Evolutionary conservation across 2,888 invertebrate genomes (phyloP).

Genomic region (Candidula unifasciata): DNA sequence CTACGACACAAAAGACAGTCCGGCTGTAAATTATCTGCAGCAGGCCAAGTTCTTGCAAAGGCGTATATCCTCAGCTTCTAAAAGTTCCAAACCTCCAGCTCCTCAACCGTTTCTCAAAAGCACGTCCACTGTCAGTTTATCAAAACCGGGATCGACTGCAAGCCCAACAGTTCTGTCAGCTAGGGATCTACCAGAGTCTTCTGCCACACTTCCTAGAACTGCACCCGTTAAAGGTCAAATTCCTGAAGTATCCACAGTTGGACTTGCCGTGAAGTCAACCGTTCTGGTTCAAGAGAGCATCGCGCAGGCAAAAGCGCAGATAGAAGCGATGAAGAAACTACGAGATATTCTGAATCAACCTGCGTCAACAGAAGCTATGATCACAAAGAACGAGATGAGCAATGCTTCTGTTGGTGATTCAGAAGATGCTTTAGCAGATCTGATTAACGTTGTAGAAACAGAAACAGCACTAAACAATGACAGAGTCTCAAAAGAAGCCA

Average conservation of each 20-base stretch:
- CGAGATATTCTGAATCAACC: conserved; percentile 37
- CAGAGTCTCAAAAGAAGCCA: neutral
- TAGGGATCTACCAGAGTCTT: conserved; percentile 25
- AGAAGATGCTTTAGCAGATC: neutral
- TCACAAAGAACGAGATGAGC: neutral
- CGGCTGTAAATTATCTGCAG: neutral
- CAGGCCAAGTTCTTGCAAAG: conserved; percentile 24
- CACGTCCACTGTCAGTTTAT: neutral
- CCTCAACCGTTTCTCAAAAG: conserved; percentile 39
- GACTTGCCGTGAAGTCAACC: neutral
- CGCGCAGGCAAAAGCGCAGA: conserved; percentile 41
- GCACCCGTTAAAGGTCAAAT: neutral
- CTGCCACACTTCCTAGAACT: neutral
- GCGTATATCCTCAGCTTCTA: conserved; percentile 38
- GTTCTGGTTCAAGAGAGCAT: neutral
- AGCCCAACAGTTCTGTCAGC: conserved; percentile 20
- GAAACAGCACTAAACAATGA: neutral
- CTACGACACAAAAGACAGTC: conserved; percentile 62
- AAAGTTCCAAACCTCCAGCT: conserved; percentile 27
- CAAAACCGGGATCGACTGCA: neutral
- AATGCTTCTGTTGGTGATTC: neutral
- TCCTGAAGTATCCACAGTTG: neutral
- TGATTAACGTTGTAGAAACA: neutral
- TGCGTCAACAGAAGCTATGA: neutral
- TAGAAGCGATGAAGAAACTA: conserved; percentile 53